These are phyloP conservation scores for Dyspetes luteomarginatus DNA, from an alignment of 2,888 invertebrate genomes.

Conservation along the genomic window DNA sequence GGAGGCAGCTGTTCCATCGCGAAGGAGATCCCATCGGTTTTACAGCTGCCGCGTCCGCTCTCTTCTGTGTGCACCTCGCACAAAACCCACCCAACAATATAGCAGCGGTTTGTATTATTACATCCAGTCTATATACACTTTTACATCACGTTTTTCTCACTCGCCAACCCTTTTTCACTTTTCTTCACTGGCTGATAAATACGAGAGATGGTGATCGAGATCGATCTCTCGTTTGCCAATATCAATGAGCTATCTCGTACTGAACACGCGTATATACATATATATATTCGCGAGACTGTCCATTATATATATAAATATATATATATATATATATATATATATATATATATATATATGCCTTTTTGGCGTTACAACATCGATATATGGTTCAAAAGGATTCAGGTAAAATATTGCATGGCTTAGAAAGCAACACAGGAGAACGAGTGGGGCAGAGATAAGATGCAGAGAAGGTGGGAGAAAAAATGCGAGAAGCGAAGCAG, in stretches of 20 bases:
- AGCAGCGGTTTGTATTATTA: constrained; percentile 19
- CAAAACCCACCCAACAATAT: constrained; percentile 28
- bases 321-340: constrained; percentile 44
- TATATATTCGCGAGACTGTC: constrained; percentile 3
- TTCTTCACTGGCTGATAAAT: constrained; percentile 19
- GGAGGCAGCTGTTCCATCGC: constrained; percentile 77
- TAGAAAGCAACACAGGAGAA: constrained; percentile 12
- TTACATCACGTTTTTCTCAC: constrained; percentile 16
- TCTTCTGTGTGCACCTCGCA: constrained; percentile 25
- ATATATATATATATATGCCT: constrained; percentile 49
- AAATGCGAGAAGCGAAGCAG: constrained; percentile 42
- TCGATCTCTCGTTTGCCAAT: constrained; percentile 29
- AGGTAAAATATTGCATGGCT: constrained; percentile 44
- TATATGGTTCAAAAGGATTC: constrained; percentile 11
- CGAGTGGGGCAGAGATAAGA: constrained; percentile 36
- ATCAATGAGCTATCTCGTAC: neutral
- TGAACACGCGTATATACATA: neutral
- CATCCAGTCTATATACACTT: neutral
- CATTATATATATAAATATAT: too few species aligned
- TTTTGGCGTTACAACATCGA: constrained; percentile 43
- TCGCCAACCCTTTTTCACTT: constrained; percentile 7
- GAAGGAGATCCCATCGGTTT: constrained; percentile 59
- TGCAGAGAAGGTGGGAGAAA: constrained; percentile 24
- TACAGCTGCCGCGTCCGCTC: constrained; percentile 53
- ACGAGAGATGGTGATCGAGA: constrained; percentile 22